Evolutionary conservation across 2,888 invertebrate genomes (phyloP), one percentile per base, ranked within the genome.

Genomic region (Serrognathus titanus): DNA sequence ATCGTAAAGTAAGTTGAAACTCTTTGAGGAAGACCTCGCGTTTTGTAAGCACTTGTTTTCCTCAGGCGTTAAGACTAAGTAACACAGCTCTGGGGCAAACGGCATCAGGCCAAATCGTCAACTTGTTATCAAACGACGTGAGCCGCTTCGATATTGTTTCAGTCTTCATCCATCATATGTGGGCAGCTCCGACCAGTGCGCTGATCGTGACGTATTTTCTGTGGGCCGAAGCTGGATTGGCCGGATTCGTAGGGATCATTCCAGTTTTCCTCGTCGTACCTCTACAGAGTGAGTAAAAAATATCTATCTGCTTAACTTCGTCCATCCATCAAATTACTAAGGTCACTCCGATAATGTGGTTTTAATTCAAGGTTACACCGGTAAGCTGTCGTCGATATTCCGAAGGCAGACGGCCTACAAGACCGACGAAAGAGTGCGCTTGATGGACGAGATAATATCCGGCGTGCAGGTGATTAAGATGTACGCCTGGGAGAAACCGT

Each of bases 381-480:
- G 85, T 64, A 85, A 85, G 78, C 73, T 85, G 66, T 82, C 85
- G 1, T 84, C 85, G 48, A 79, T 76, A 55, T 81, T 86, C 66
- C 85, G 97, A 61, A 83, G 86, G 73, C 85, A 86, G 70, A 93
- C 93, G 0, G 96, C 97, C 0, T 79, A 82, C 60, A 83, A 89
- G 73, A 96, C 96, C 0, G 97, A 97, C 76, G 89, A 90, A 67
- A 83, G 97, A 61, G 91, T 97, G 41, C 85, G 93, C 51, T 82
- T 96, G 48, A 97, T 97, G 94, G 94, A 91, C 73, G 97, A 98
- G 82, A 88, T 97, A 66, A 89, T 97, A 61, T 85, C 85, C 56
- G 97, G 95, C 48, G 94, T 98, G 79, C 89, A 94, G 80, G 93
- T 92, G 60, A 85, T 88, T 63, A 88, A 89, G 75, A 85, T 86